Evolutionary conservation across 2,113 vertebrate genomes (phyloP).

Genomic region (Delphinapterus leucas): DNA sequence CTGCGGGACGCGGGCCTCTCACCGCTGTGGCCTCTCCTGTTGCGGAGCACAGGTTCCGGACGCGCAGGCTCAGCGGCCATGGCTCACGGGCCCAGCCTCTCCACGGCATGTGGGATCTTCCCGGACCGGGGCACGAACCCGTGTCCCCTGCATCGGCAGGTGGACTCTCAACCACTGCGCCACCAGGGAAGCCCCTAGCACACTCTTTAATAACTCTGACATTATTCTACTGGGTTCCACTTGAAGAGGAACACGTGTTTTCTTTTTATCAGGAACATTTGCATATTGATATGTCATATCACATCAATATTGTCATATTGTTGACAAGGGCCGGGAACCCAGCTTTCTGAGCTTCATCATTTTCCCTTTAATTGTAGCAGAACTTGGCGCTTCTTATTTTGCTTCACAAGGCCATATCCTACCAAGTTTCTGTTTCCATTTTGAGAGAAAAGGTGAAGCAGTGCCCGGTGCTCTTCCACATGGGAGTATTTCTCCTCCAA

Average conservation of each 20-base stretch:
- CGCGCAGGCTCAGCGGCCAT: no score
- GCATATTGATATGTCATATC: no score
- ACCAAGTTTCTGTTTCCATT: background rate
- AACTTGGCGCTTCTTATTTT: background rate
- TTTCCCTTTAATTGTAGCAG: background rate
- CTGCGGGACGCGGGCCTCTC: no score
- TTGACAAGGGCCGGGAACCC: background rate
- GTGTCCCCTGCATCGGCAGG: no score
- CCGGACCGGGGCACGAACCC: no score
- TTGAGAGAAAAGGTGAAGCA: background rate
- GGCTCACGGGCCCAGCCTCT: no score
- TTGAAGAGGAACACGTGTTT: background rate
- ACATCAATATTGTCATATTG: no score
- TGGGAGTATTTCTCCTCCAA: background rate
- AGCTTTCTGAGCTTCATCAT: background rate
- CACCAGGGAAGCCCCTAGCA: background rate
- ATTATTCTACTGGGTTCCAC: background rate
- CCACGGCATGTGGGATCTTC: no score
- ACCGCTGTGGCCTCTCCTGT: accelerated
- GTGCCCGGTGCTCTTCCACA: accelerated
- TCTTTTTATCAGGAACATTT: background rate
- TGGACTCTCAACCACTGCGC: no score
- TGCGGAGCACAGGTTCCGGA: no score
- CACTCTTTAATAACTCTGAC: background rate
- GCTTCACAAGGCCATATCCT: background rate